phyloP scores from a whole-genome alignment of 2,888 invertebrate genomes.

The Cataglyphis cursor region DNA sequence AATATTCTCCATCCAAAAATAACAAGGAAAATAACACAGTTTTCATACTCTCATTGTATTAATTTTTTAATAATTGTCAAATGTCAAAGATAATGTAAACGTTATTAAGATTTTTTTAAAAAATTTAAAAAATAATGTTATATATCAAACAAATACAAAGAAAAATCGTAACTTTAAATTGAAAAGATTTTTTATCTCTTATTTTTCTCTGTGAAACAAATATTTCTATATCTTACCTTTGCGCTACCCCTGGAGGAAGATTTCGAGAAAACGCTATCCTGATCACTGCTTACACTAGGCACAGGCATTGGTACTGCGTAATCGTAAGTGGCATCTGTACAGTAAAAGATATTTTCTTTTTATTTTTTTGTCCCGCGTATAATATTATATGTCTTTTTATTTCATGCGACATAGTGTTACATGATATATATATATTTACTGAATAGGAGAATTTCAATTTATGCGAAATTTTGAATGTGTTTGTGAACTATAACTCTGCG shows the following conservation, averaged over 20 bases:
- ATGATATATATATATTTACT: not conserved
- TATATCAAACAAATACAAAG: not conserved
- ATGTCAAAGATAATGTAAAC: not conserved
- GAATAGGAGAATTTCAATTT: not conserved
- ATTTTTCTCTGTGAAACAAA: not conserved
- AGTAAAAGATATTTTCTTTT: conserved; percentile 41
- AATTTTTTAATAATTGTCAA: conserved; percentile 19
- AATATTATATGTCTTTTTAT: not conserved
- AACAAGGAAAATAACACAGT: not conserved
- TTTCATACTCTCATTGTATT: not conserved
- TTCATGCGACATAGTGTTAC: not conserved
- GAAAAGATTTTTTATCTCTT: not conserved
- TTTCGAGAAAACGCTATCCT: conserved; percentile 86
- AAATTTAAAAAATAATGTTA: not conserved
- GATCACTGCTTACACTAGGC: conserved; percentile 85
- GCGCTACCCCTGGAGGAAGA: conserved; percentile 86
- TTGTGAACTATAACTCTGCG: not conserved
- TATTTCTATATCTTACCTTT: conserved; percentile 78
- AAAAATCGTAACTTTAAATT: not conserved
- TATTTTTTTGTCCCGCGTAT: not conserved
- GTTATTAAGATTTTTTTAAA: not conserved
- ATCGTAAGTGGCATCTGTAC: conserved; percentile 85
- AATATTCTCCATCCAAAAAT: not conserved
- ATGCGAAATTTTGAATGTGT: not conserved
- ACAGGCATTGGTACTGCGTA: conserved; percentile 86